phyloP scores from a whole-genome alignment of 2,113 vertebrate genomes.

The Megaleporinus macrocephalus region DNA sequence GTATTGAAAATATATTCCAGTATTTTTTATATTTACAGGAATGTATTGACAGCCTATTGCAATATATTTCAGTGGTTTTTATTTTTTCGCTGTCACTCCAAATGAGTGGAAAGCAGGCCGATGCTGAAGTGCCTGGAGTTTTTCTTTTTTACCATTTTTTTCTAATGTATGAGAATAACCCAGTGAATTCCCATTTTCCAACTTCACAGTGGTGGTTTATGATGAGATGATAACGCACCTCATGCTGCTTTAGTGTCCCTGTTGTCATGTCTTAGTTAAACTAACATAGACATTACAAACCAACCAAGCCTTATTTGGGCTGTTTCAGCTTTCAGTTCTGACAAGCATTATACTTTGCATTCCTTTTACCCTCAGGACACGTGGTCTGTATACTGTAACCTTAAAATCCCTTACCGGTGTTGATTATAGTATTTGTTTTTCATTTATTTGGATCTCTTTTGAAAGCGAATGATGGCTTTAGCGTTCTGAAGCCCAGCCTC shows the following conservation, averaged over 20 bases:
- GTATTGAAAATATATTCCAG: neutral
- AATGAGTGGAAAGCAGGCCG: neutral
- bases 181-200: neutral
- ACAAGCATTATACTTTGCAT: neutral
- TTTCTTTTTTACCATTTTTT: no score
- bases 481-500: neutral
- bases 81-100: neutral
- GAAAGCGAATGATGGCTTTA: neutral
- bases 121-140: neutral
- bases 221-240: neutral
- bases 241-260: neutral
- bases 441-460: neutral
- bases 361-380: neutral
- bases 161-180: neutral
- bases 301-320: neutral
- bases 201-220: conserved; percentile 3
- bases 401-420: neutral
- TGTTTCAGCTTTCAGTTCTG: neutral
- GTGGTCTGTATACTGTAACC: neutral
- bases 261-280: neutral
- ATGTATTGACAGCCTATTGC: neutral
- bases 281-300: neutral
- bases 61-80: neutral
- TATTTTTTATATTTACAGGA: neutral
- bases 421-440: neutral